phyloP scores from a whole-genome alignment of 1,140 invertebrate genomes.

The Streblospio benedicti region DNA sequence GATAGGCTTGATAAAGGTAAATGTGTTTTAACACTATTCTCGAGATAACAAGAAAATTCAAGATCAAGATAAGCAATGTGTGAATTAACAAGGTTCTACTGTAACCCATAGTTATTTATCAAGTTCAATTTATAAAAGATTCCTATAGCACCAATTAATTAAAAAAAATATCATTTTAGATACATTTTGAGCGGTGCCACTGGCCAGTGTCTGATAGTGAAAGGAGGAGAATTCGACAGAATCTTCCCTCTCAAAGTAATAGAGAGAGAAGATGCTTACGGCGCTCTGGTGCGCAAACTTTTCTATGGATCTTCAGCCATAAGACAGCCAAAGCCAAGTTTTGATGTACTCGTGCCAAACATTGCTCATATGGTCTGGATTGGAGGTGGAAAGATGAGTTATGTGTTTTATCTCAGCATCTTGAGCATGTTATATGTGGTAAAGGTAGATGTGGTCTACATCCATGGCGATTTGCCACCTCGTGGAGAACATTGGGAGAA shows the following conservation, averaged over 20 bases:
- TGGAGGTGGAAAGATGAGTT: conserved; percentile 16
- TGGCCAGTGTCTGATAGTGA: conserved; percentile 11
- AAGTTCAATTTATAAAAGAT: no score
- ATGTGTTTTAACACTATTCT: no score
- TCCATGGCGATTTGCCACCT: conserved; percentile 14
- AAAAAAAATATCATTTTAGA: no score
- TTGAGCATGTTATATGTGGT: conserved; percentile 17
- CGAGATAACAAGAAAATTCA: no score
- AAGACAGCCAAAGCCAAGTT: neutral
- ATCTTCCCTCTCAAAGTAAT: conserved; percentile 16
- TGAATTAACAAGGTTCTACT: no score
- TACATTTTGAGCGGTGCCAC: no score
- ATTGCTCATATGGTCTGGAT: conserved; percentile 21
- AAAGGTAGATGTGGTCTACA: conserved; percentile 16
- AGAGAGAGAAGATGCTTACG: conserved; percentile 15
- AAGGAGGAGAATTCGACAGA: conserved; percentile 9
- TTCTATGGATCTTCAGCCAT: conserved; percentile 16
- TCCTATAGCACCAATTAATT: no score
- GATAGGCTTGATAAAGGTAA: no score
- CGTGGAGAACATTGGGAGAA: conserved; percentile 1
- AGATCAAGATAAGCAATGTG: no score
- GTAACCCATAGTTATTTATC: no score
- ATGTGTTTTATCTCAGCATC: conserved; percentile 18
- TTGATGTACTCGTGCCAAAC: conserved; percentile 17
- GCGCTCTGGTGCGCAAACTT: conserved; percentile 8